Conservation (phyloP, 2,888 invertebrate species). For the Drosophila ezoana region DNA sequence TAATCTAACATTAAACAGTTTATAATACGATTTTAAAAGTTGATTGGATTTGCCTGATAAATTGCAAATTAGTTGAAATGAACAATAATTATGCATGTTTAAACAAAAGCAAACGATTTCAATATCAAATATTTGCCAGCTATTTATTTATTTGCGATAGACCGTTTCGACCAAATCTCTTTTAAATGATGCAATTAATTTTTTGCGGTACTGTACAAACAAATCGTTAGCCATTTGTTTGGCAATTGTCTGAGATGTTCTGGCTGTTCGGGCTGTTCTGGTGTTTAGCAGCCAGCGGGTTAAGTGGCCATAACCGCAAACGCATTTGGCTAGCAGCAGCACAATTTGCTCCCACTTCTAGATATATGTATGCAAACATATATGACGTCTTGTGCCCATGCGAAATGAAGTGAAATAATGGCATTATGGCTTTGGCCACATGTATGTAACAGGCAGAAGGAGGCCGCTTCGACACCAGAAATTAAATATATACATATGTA, state of each 20-base stretch:
- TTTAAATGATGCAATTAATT: slow-evolving; percentile 71
- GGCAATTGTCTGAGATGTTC: slow-evolving; percentile 29
- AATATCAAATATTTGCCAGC: background rate
- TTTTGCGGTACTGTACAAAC: slow-evolving; percentile 31
- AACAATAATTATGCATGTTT: background rate
- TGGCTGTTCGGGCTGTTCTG: background rate
- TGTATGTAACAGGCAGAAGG: no score
- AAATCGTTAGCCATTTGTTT: slow-evolving; percentile 56
- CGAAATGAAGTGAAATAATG: no score
- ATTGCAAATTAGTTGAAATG: background rate
- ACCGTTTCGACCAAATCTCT: slow-evolving; percentile 32
- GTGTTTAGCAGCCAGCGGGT: slow-evolving; percentile 9
- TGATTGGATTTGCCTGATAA: slow-evolving; percentile 1
- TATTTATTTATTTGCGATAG: slow-evolving; percentile 12
- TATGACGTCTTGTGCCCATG: background rate
- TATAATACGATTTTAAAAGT: background rate
- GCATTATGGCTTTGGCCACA: no score
- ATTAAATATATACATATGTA: no score
- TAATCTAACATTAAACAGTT: background rate
- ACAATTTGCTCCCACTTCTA: background rate
- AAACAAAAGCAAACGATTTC: background rate
- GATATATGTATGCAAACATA: background rate
- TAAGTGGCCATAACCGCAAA: slow-evolving; percentile 32
- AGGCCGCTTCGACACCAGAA: no score
- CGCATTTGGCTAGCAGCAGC: slow-evolving; percentile 1